A percentile compares a stretch with the other conserved stretches of the same genome.
phyloP scores from a whole-genome alignment of 2,113 vertebrate genomes.

The Heliornis fulica region DNA sequence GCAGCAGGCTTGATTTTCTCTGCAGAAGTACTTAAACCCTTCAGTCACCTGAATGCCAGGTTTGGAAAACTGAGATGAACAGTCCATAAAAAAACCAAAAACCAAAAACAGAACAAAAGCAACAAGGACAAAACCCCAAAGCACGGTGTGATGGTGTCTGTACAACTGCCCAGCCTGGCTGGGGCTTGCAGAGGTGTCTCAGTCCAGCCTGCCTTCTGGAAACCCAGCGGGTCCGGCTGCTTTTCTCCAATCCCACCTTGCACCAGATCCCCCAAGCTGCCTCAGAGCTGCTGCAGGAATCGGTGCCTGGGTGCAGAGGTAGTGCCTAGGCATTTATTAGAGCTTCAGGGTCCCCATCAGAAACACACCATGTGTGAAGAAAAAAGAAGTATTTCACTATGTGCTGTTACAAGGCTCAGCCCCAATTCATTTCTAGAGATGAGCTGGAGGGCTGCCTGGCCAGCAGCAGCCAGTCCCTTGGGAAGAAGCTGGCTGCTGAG shows the following conservation, averaged over 20 bases:
- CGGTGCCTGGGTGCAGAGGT: rapidly evolving
- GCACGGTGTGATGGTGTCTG: neutral
- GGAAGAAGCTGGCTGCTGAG: neutral
- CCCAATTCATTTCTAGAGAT: neutral
- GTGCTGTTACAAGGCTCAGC: neutral
- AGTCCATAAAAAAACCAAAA: neutral
- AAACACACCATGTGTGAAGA: neutral
- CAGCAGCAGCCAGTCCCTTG: neutral
- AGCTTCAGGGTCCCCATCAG: neutral
- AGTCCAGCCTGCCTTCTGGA: neutral
- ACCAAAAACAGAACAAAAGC: neutral
- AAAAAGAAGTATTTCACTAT: neutral
- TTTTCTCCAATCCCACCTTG: neutral
- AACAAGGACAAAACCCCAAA: no score
- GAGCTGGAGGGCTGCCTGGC: neutral
- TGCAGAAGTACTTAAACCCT: neutral
- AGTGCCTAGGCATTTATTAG: neutral
- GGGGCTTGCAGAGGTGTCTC: neutral
- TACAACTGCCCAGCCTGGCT: neutral
- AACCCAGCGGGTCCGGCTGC: rapidly evolving
- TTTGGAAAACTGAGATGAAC: neutral
- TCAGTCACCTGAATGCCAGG: neutral
- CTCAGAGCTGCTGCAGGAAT: neutral
- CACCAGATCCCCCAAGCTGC: neutral
- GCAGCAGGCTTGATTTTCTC: neutral